Conservation (phyloP, 2,888 invertebrate genomes). For the Callyntrura guangdongensis region DNA sequence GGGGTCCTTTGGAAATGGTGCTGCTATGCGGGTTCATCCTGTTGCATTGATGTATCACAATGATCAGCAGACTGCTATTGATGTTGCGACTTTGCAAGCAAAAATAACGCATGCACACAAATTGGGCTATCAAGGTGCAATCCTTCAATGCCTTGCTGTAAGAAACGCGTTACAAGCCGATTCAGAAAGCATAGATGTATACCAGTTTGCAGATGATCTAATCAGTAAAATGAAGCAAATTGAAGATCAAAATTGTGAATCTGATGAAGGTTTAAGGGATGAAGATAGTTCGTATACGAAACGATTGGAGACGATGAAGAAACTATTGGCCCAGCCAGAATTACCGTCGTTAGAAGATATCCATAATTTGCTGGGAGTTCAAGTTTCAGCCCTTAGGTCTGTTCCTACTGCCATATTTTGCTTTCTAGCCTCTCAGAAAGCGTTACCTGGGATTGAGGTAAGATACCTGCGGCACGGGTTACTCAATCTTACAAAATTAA, state of each 20-base stretch:
- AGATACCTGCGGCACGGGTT: conserved; percentile 1
- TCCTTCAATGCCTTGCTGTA: conserved; percentile 85
- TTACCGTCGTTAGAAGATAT: conserved; percentile 87
- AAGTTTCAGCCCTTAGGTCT: conserved; percentile 89
- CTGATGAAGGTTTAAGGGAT: conserved; percentile 86
- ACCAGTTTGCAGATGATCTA: conserved; percentile 87
- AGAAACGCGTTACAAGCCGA: conserved; percentile 84
- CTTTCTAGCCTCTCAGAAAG: conserved; percentile 88
- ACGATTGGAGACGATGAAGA: conserved; percentile 87
- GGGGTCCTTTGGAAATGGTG: conserved; percentile 93
- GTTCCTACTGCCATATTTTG: conserved; percentile 91
- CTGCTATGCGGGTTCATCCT: conserved; percentile 91
- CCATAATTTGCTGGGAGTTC: conserved; percentile 88
- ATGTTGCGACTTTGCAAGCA: conserved; percentile 87
- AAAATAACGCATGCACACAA: conserved; percentile 89
- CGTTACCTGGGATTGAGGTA: conserved; percentile 87
- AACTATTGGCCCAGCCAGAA: conserved; percentile 86
- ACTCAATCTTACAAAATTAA: neutral
- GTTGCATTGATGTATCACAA: conserved; percentile 88
- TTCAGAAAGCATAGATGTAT: conserved; percentile 85
- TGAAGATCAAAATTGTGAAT: conserved; percentile 81
- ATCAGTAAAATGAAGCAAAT: conserved; percentile 87
- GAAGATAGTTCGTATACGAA: conserved; percentile 87
- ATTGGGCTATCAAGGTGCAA: conserved; percentile 85
- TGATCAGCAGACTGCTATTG: conserved; percentile 86